Percentiles rank a stretch among this genome's conserved stretches.
Conservation (phyloP, 2,113 vertebrate species). For the Laterallus jamaicensis region DNA sequence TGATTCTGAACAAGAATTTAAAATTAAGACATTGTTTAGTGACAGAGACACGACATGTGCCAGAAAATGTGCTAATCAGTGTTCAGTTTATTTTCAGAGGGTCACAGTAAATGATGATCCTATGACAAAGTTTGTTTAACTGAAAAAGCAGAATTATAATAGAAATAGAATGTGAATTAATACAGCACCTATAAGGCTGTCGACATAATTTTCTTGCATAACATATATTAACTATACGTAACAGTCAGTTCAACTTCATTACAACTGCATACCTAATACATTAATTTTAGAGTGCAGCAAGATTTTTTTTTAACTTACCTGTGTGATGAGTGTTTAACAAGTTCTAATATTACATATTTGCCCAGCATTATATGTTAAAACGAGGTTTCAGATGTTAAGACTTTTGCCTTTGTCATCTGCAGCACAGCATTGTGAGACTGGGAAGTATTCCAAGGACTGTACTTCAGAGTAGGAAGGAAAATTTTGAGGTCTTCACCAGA, state of each 20-base stretch:
- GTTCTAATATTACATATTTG: neutral
- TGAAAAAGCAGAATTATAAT: neutral
- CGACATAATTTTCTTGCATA: neutral
- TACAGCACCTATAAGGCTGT: neutral
- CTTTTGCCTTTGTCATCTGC: neutral
- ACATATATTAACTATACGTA: neutral
- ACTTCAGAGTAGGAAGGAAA: neutral
- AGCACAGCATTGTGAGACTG: neutral
- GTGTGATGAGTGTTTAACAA: neutral
- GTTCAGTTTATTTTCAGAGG: conserved; percentile 62
- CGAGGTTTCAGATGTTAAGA: neutral
- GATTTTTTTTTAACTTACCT: neutral
- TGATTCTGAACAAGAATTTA: conserved; percentile 80
- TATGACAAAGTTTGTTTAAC: conserved; percentile 77
- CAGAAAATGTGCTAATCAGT: conserved; percentile 77
- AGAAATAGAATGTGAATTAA: conserved; percentile 12
- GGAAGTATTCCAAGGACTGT: neutral
- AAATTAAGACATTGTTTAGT: conserved; percentile 84
- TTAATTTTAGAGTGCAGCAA: neutral
- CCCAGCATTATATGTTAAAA: neutral
- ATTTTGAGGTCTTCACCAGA: neutral
- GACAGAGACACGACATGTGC: conserved; percentile 73
- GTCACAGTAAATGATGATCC: conserved; percentile 48
- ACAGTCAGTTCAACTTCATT: neutral
- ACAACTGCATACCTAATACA: neutral